phyloP scores from a whole-genome alignment of 64 coral and sea anemone species.

The Cladopsammia gracilis region DNA sequence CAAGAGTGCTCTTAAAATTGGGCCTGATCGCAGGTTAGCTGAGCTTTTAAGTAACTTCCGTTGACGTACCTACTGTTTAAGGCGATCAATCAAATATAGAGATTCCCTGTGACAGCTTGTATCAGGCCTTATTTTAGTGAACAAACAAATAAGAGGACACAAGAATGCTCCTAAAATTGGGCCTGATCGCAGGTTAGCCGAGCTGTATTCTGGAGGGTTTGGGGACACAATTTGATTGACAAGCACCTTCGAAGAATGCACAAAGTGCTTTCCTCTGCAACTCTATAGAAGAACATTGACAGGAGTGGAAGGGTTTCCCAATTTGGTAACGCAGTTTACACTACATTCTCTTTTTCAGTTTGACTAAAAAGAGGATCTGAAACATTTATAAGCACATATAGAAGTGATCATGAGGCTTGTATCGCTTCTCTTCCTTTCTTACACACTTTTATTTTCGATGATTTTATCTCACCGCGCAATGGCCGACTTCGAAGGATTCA shows the following conservation, averaged over 20 bases:
- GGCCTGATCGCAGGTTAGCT: too few relatives aligned
- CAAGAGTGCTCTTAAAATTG: too few relatives aligned
- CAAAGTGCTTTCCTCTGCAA: conserved; percentile 50
- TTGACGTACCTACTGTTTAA: too few relatives aligned
- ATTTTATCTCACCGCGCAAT: conserved; percentile 1
- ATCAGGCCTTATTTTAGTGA: too few relatives aligned
- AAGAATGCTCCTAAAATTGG: too few relatives aligned
- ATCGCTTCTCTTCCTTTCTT: conserved; percentile 28
- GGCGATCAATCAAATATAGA: too few relatives aligned
- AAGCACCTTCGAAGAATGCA: conserved; percentile 45
- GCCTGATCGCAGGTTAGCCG: too few relatives aligned
- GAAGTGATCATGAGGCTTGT: conserved; percentile 43
- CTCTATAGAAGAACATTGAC: not conserved
- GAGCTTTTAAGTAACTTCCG: too few relatives aligned
- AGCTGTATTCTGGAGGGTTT: too few relatives aligned
- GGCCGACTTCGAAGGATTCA: conserved; percentile 34
- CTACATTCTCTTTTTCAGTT: not conserved
- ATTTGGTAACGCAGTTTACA: not conserved
- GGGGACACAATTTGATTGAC: conserved; percentile 95
- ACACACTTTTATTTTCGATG: not conserved
- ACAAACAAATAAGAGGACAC: too few relatives aligned
- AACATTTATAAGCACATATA: not conserved
- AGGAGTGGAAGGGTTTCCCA: not conserved
- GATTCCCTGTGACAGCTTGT: too few relatives aligned
- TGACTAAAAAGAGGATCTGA: not conserved